Evolutionary conservation across 2,797 vertebrate genomes (phyloP).

Genomic region (Yasuhikotakia modesta): DNA sequence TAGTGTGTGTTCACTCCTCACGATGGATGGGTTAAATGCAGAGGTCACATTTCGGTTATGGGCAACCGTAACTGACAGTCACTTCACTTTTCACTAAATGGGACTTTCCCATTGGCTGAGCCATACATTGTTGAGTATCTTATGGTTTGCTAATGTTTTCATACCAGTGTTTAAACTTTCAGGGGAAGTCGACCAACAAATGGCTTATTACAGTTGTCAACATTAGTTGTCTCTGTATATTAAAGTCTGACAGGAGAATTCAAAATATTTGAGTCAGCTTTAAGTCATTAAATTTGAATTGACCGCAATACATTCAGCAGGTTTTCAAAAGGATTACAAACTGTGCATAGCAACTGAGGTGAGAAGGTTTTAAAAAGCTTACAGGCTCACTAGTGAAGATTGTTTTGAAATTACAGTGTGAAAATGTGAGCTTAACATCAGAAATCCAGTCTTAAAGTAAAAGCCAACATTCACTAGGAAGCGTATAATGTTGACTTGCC

Average conservation of each 20-base stretch:
- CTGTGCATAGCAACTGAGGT: neutral
- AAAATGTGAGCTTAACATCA: neutral
- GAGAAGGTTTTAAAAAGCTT: neutral
- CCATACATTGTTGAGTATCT: neutral
- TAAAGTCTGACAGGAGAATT: slow-evolving; percentile 57
- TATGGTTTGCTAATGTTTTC: too few relatives aligned
- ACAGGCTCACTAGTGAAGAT: neutral
- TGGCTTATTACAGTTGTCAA: neutral
- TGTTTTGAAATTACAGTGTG: neutral
- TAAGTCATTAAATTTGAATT: neutral
- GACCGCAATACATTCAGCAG: neutral
- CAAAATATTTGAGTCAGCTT: neutral
- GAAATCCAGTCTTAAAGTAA: neutral
- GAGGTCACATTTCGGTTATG: too few relatives aligned
- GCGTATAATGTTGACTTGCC: slow-evolving; percentile 21
- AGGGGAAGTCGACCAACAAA: neutral
- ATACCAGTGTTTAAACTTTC: neutral
- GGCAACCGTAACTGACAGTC: too few relatives aligned
- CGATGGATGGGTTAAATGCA: too few relatives aligned
- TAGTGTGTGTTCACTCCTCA: too few relatives aligned
- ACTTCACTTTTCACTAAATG: too few relatives aligned
- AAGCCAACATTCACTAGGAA: slow-evolving; percentile 1
- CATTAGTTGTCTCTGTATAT: too few relatives aligned
- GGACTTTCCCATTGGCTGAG: neutral
- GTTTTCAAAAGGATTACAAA: neutral